Conservation (phyloP, 2,113 vertebrate genomes). For the Mirza zaza region DNA sequence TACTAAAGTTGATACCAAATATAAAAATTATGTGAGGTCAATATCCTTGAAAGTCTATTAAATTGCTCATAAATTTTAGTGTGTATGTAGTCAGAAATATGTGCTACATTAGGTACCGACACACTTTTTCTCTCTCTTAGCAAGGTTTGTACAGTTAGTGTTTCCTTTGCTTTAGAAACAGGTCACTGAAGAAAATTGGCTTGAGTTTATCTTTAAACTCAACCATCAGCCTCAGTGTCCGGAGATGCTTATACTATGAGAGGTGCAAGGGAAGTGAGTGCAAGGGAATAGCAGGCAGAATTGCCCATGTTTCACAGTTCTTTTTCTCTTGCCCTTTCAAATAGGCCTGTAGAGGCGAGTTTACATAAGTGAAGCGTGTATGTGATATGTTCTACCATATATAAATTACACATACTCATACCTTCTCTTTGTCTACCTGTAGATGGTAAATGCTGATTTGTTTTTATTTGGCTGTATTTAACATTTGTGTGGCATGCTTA, state of each 20-base stretch:
- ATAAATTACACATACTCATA: not conserved
- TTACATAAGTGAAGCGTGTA: not conserved
- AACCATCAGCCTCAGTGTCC: not conserved
- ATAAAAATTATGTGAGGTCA: not conserved
- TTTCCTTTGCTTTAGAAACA: slow-evolving; percentile 15
- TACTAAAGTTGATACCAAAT: not conserved
- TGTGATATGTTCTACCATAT: not conserved
- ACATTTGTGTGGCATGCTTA: not conserved
- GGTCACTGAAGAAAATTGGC: not conserved
- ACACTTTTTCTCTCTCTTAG: not conserved
- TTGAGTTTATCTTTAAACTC: not conserved
- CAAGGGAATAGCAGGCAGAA: not conserved
- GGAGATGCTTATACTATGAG: not conserved
- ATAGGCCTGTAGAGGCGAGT: not conserved
- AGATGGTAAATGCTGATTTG: not conserved
- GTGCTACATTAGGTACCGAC: not conserved
- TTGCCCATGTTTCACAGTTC: not conserved
- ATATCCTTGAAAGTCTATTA: slow-evolving; percentile 31
- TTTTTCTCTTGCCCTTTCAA: slow-evolving; percentile 10
- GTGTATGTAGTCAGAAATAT: not conserved
- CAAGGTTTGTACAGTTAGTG: not conserved
- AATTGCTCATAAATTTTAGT: not conserved
- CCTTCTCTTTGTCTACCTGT: not conserved
- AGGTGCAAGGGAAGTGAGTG: not conserved
- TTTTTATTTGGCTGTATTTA: slow-evolving; percentile 6